Evolutionary conservation across 2,797 vertebrate species (phyloP).

Genomic region (Sebastes baramenuke): DNA sequence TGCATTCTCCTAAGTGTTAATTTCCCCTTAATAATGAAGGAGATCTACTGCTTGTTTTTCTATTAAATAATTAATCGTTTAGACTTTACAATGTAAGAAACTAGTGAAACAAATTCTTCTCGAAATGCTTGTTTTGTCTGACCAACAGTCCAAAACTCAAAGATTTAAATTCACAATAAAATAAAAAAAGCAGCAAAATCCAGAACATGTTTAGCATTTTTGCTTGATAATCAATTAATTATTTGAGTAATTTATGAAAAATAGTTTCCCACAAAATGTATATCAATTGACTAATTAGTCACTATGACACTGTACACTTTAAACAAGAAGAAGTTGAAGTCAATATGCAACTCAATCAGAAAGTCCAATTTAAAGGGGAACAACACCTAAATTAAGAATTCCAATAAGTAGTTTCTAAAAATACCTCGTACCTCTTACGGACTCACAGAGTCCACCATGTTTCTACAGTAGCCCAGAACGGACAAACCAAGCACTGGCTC

Average conservation of each 20-base stretch:
- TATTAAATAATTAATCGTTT: background rate
- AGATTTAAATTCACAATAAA: background rate
- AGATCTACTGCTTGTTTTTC: background rate
- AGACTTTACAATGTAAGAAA: background rate
- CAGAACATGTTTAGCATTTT: background rate
- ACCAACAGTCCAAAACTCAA: background rate
- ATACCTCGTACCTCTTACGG: too few relatives aligned
- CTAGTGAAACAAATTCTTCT: background rate
- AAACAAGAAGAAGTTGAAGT: background rate
- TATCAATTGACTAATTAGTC: background rate
- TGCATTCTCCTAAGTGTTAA: background rate
- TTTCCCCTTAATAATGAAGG: background rate
- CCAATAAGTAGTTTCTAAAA: too few relatives aligned
- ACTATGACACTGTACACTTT: background rate
- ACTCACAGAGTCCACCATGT: too few relatives aligned
- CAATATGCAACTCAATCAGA: background rate
- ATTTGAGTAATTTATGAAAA: background rate
- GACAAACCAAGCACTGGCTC: too few relatives aligned
- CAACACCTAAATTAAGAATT: too few relatives aligned
- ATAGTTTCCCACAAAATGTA: background rate
- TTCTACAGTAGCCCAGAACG: too few relatives aligned
- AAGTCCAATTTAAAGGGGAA: background rate
- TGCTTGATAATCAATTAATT: background rate
- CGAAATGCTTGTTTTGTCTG: background rate
- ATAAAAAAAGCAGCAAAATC: background rate